Base-by-base conservation (phyloP, 2,797 vertebrate genomes). In the Spea hammondii region DNA sequence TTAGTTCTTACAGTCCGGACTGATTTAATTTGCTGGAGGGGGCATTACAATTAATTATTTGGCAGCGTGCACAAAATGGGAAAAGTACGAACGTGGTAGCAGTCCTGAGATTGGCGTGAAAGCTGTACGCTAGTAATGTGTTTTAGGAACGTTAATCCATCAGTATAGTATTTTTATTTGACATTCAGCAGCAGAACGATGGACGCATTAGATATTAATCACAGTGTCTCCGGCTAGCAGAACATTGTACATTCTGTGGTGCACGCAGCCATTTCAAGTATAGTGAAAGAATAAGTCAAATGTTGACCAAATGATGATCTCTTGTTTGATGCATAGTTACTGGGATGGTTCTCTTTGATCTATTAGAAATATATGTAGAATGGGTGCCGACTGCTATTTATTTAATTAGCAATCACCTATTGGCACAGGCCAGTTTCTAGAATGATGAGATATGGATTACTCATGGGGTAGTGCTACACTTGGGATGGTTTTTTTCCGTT, bases 1-100 rank as follows among this genome's bases (percentile, higher is more conserved):
- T 77, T 82, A 69, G 79, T 77, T 77, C 75, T 82, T 82, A 82
- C 80, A 82, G 77, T 82, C 80, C 75, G 60, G 66, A 70, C 75
- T 82, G 75, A 82, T 82, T 82, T 82, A 82, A 82, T 82, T 82
- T 82, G 78, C 80, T 82, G 75, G 74, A 82, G 80, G 75, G 65
- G 65, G 77, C 75, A 77, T 82, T 82, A 82, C 73, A 82, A 82
- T 82, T 82, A 82, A 82, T 82, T 77, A 82, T 82, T 82, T 77
- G 77, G 80, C 80, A 74, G 70, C 77, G 50, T 78, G 80, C 70
- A 77, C 71, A 77, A 82, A 74, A 72, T 77, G 75, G 75, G 48
- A 69, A 74, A 77, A 82, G 55, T 65, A 77, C 74, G 80, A 82
- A 78, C 70, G 73, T 82, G 74, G 77, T 82, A 77, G 70, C 74